Evolutionary conservation across 2,113 vertebrate species (phyloP).

Genomic region (Synchiropus splendidus): DNA sequence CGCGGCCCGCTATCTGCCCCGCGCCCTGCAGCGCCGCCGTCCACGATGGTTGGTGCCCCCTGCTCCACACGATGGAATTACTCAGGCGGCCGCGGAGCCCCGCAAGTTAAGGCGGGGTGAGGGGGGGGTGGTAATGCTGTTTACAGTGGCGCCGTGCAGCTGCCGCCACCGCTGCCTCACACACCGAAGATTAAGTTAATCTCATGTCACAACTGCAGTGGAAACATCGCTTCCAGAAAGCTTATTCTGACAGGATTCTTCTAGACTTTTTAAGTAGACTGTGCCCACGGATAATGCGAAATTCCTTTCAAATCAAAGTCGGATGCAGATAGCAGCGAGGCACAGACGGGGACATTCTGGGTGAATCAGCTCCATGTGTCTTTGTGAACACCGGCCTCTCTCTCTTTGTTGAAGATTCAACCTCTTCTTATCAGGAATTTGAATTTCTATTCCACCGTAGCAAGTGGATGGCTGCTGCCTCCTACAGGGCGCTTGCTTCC

Average conservation of each 20-base stretch:
- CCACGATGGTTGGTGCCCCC: constrained; percentile 26
- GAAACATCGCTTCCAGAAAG: constrained; percentile 24
- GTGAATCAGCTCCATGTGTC: constrained; percentile 6
- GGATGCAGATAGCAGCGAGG: constrained; percentile 1
- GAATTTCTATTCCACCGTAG: constrained; percentile 38
- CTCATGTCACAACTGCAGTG: constrained; percentile 42
- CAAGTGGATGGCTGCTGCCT: constrained; percentile 6
- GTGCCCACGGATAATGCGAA: constrained; percentile 14
- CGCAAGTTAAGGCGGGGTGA: constrained; percentile 5
- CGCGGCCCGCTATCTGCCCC: constrained; percentile 14
- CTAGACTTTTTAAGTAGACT: constrained; percentile 16
- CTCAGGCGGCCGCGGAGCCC: constrained; percentile 27
- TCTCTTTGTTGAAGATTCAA: neutral
- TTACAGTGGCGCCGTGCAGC: constrained; percentile 12
- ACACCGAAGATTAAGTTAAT: constrained; percentile 52
- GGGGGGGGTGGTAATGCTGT: constrained; percentile 36
- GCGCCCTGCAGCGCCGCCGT: constrained; percentile 13
- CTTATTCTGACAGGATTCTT: constrained; percentile 26
- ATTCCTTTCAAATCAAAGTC: constrained; percentile 13
- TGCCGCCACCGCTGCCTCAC: constrained; percentile 7
- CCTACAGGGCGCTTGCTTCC: constrained; percentile 1
- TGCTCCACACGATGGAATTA: constrained; percentile 33
- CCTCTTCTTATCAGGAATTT: constrained; percentile 36
- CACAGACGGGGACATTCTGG: constrained; percentile 4
- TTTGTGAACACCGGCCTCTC: constrained; percentile 7